Conservation (phyloP, 2,888 invertebrate species). For the Zaprionus lineosus region DNA sequence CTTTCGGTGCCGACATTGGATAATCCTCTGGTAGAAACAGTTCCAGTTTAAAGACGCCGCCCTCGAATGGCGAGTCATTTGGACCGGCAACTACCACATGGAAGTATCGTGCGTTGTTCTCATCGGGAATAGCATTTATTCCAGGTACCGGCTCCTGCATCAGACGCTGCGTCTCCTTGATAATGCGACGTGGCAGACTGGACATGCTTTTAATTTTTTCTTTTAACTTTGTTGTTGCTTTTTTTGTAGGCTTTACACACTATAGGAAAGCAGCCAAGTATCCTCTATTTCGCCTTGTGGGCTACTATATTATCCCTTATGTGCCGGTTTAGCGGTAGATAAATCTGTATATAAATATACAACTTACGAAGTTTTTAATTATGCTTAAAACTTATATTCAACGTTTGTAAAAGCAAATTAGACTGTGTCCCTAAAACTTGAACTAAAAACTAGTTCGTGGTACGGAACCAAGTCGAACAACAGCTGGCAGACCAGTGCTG, state of each 20-base stretch:
- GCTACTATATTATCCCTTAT: not conserved
- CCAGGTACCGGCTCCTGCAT: conserved; percentile 91
- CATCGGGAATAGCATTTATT: conserved; percentile 96
- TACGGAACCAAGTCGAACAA: conserved; percentile 27
- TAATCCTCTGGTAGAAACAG: conserved; percentile 99
- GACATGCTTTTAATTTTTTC: conserved; percentile 84
- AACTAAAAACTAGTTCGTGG: conserved; percentile 37
- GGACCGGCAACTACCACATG: conserved; percentile 97
- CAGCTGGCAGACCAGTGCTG: conserved; percentile 47
- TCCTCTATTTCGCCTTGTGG: not conserved
- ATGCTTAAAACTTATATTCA: conserved; percentile 3
- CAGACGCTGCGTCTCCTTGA: conserved; percentile 97
- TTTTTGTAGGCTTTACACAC: conserved; percentile 21
- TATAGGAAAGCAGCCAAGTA: conserved; percentile 3
- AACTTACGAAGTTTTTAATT: not conserved
- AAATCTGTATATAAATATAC: not conserved
- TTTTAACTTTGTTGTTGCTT: conserved; percentile 21
- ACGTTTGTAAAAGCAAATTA: conserved; percentile 42
- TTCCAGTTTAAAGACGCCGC: conserved; percentile 97
- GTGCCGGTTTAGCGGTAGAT: not conserved
- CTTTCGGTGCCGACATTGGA: conserved; percentile 99
- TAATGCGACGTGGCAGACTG: conserved; percentile 85
- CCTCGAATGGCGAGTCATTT: conserved; percentile 97
- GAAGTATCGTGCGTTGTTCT: conserved; percentile 97
- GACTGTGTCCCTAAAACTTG: conserved; percentile 47